Base-by-base conservation (phyloP, 2,888 invertebrate species). In the Mesochorus sp. region DNA sequence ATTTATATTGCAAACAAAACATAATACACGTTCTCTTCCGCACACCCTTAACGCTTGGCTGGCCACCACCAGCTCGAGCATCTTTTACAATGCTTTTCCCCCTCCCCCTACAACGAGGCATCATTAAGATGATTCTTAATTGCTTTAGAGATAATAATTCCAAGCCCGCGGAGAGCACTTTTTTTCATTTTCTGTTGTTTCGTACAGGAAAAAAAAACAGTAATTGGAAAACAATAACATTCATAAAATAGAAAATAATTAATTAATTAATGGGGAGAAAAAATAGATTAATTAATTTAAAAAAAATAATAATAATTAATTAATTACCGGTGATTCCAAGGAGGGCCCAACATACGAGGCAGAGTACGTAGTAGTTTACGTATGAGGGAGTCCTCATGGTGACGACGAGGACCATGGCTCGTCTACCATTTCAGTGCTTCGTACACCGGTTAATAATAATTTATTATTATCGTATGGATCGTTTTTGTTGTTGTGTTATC, bases 371-470 rank as follows among this genome's bases (percentile, higher is more conserved):
- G 83, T 90, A 91, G 85, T 90, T 89, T 83, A 90, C 88, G 87
- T 88, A 90, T 82, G 89, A 89, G 87, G 89, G 86, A 84, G 90
- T 89, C 88, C 89, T 90, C 90, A 91, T 90, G 89, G 85, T 88
- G 90, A 87, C 85, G 86, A 85, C 83, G 80, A 83, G 81, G 82
- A 84, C 85, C 83, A 82, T 82, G 82, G 80, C 79, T 82, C 81
- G 82, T 77, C 80, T 82, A 82, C 74, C 82, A 82, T 82, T 71
- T 82, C 82, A 82, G 77, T 82, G 80, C 57, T 74, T 78, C 74
- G 73, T 79, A 75, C 72, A 80, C 70, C 81, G 68, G 57, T n/a
- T n/a, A n/a, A n/a, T 68, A 73, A 64, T 57, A 55, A 77, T 57
- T 44, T 31, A 31, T 55, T 62, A 53, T 68, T 62, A 21, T 31